Evolutionary conservation across 2,888 invertebrate species (phyloP).

Genomic region (Leptura quadrifasciata): DNA sequence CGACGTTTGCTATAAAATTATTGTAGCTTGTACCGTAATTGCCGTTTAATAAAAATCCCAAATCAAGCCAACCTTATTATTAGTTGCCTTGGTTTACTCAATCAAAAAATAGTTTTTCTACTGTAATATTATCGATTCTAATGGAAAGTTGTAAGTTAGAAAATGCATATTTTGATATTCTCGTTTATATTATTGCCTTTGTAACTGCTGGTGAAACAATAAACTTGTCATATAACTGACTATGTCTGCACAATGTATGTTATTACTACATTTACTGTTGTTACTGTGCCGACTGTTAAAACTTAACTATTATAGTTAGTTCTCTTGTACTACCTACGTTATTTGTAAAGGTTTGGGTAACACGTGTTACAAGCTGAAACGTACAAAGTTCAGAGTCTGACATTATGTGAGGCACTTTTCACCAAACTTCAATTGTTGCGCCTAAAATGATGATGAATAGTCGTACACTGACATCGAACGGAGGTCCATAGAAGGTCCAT

Average conservation of each 20-base stretch:
- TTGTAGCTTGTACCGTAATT: too few relatives aligned
- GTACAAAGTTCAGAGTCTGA: slow-evolving; percentile 16
- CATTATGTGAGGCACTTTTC: slow-evolving; percentile 17
- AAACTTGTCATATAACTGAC: slow-evolving; percentile 11
- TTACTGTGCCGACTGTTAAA: slow-evolving; percentile 15
- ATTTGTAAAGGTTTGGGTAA: slow-evolving; percentile 13
- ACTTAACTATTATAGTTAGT: slow-evolving; percentile 17
- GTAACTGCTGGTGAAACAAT: not conserved
- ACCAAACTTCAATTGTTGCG: slow-evolving; percentile 20
- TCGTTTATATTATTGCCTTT: not conserved
- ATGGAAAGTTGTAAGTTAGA: not conserved
- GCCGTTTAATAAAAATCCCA: too few relatives aligned
- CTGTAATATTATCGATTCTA: too few relatives aligned
- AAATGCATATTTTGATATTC: not conserved
- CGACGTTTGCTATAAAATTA: too few relatives aligned
- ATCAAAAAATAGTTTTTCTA: too few relatives aligned
- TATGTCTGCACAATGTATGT: slow-evolving; percentile 2
- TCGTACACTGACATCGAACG: not conserved
- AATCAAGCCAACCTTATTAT: too few relatives aligned
- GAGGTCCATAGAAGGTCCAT: not conserved
- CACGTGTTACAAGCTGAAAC: slow-evolving; percentile 23
- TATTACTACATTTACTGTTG: slow-evolving; percentile 4
- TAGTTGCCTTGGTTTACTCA: too few relatives aligned
- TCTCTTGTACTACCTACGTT: slow-evolving; percentile 8
- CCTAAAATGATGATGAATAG: slow-evolving; percentile 21